Evolutionary conservation across 2,888 invertebrate genomes (phyloP), one percentile per base, ranked within the genome.

Genomic region (Oxystoma pomonae): DNA sequence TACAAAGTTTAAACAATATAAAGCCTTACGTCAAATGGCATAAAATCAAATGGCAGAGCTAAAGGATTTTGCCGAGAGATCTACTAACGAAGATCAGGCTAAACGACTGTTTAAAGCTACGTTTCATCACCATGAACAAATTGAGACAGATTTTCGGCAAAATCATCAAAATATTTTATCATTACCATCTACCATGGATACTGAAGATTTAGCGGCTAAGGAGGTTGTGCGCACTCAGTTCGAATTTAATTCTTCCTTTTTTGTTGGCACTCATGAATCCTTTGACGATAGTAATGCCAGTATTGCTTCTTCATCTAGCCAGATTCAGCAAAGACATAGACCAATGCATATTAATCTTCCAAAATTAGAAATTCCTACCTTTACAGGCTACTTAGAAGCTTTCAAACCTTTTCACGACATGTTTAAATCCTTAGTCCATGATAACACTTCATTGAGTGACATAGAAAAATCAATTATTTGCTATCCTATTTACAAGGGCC

Each of bases 391-490:
- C 50, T n/a, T 50, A 50, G n/a, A 50, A n/a, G n/a, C n/a, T 50
- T 50, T n/a, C n/a, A 50, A 50, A 50, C n/a, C 50, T 50, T 50
- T 50, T 50, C n/a, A 50, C n/a, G 50, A 50, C n/a, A 50, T 50
- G 12, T 50, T 50, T n/a, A 50, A 9, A 9, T 50, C 50, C n/a
- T 50, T 50, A n/a, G 50, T 50, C 12, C 50, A 50, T 12, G 50
- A 50, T 9, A 50, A 50, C 50, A 50, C 50, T 12, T 50, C 50
- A 9, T 50, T 50, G n/a, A 50, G 12, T 9, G 50, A 50, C 50
- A 50, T 50, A 9, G 12, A 50, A 50, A 50, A n/a, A 50, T 12
- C 50, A 50, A 50, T n/a, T 50, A 50, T n/a, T 50, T 50, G n/a
- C 9, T 50, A 50, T 50, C 50, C 12, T 50, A 12, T n/a, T n/a